Evolutionary conservation across 2,888 invertebrate species (phyloP).

Genomic region (Galerucella calmariensis): DNA sequence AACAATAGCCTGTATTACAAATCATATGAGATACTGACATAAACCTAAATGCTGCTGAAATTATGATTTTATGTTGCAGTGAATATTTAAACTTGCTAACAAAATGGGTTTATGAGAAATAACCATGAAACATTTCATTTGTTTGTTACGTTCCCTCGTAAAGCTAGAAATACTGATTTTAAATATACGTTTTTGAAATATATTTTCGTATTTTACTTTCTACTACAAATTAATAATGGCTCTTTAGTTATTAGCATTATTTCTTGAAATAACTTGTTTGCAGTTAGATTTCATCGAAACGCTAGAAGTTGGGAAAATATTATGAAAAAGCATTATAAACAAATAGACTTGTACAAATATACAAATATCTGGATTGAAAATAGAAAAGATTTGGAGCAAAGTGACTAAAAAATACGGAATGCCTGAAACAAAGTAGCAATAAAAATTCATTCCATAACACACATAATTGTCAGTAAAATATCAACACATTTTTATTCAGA

Average conservation of each 20-base stretch:
- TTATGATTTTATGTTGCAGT: too few relatives aligned
- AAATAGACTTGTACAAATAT: slow-evolving; percentile 6
- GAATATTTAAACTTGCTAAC: too few relatives aligned
- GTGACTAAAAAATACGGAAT: slow-evolving; percentile 16
- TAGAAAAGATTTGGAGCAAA: background rate
- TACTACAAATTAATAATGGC: background rate
- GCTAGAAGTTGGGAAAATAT: slow-evolving; percentile 2
- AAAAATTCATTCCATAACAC: background rate
- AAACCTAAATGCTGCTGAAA: background rate
- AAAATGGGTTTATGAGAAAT: too few relatives aligned
- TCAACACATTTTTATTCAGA: background rate
- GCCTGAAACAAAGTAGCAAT: background rate
- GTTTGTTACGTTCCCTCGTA: too few relatives aligned
- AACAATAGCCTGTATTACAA: background rate
- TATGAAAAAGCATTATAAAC: slow-evolving; percentile 11
- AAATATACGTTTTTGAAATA: background rate
- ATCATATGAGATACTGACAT: background rate
- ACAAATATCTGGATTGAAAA: slow-evolving; percentile 13
- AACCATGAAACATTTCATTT: too few relatives aligned
- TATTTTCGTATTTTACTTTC: background rate
- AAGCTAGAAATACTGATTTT: background rate
- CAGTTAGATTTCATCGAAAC: background rate
- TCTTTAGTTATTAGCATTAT: background rate
- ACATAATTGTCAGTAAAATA: background rate
- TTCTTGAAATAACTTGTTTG: background rate